phyloP scores from a whole-genome alignment of 2,113 vertebrate species.

The Odocoileus virginianus region DNA sequence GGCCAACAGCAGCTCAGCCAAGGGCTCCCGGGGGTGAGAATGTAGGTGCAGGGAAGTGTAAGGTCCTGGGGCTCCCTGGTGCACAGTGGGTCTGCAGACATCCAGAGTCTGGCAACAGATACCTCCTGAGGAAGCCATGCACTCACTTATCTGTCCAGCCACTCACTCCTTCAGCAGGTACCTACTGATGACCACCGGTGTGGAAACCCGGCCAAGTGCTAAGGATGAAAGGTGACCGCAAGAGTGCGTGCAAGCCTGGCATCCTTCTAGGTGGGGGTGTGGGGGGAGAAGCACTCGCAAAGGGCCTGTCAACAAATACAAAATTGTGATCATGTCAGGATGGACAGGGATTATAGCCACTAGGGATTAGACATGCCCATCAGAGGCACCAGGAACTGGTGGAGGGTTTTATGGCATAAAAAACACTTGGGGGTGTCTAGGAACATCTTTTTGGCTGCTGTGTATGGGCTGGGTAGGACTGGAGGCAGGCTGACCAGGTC shows the following conservation, averaged over 20 bases:
- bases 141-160: background rate
- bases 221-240: accelerated
- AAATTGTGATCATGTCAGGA: background rate
- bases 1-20: background rate
- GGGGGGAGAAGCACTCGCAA: background rate
- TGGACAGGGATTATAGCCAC: background rate
- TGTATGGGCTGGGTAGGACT: background rate
- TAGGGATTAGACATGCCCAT: too few relatives aligned
- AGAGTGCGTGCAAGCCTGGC: background rate
- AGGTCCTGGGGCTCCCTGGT: background rate
- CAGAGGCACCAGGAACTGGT: background rate
- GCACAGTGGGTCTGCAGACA: background rate
- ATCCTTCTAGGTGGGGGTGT: too few relatives aligned
- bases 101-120: background rate
- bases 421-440: background rate
- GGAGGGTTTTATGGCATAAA: background rate
- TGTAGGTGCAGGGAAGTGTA: background rate
- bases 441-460: background rate
- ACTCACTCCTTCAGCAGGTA: background rate
- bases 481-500: background rate
- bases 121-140: background rate
- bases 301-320: background rate
- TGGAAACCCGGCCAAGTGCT: too few relatives aligned
- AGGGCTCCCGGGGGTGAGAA: background rate
- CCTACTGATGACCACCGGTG: accelerated